Evolutionary conservation across 1,140 invertebrate species (phyloP).

Genomic region (Rhynchophorus ferrugineus): DNA sequence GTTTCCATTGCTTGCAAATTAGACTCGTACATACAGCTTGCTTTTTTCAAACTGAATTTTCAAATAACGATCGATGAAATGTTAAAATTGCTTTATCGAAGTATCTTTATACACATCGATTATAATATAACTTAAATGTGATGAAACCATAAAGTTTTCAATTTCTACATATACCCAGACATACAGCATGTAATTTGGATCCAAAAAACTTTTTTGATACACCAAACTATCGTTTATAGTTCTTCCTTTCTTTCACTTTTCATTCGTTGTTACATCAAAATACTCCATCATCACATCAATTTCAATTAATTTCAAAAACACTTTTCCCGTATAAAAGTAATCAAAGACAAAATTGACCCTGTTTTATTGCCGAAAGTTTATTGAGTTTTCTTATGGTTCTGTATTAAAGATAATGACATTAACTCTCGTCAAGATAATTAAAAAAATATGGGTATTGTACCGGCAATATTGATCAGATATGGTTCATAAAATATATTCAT

Average conservation of each 20-base stretch:
- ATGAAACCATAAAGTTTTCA: too few relatives aligned
- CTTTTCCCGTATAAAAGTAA: not conserved
- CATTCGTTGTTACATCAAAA: not conserved
- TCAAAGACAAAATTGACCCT: not conserved
- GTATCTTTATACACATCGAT: too few relatives aligned
- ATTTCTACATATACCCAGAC: too few relatives aligned
- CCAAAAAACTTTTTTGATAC: too few relatives aligned
- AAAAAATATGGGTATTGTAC: not conserved
- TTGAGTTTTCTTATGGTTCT: not conserved
- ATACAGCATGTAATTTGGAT: too few relatives aligned
- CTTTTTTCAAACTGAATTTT: too few relatives aligned
- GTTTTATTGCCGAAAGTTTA: not conserved
- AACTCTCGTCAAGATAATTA: not conserved
- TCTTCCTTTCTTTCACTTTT: not conserved
- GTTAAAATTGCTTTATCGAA: too few relatives aligned
- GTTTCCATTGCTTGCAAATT: too few relatives aligned
- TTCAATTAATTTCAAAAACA: not conserved
- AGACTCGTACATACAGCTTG: too few relatives aligned
- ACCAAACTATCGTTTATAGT: too few relatives aligned
- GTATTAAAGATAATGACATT: not conserved
- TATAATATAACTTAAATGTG: too few relatives aligned
- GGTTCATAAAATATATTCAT: not conserved
- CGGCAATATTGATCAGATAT: not conserved
- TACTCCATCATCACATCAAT: not conserved
- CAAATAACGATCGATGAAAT: too few relatives aligned